Evolutionary conservation across 2,888 invertebrate genomes (phyloP).

Genomic region (Lapara coniferarum): DNA sequence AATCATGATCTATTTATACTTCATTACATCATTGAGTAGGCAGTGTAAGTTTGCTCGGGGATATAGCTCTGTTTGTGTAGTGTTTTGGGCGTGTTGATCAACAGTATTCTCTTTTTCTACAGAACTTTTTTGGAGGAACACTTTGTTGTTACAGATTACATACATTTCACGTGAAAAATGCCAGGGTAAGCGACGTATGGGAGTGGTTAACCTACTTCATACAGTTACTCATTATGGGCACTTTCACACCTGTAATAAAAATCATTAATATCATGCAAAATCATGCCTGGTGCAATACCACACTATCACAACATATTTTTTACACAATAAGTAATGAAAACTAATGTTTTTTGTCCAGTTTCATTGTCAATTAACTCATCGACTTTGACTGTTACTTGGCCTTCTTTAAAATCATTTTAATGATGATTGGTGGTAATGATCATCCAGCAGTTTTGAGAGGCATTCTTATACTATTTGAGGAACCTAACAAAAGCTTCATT

Average conservation of each 20-base stretch:
- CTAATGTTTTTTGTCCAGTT: neutral
- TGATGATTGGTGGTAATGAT: neutral
- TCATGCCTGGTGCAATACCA: slow-evolving; percentile 26
- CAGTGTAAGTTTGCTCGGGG: slow-evolving; percentile 27
- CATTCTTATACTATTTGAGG: too few species aligned
- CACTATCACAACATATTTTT: slow-evolving; percentile 26
- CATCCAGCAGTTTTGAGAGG: neutral
- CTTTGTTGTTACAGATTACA: slow-evolving; percentile 43
- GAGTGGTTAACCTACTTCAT: slow-evolving; percentile 69
- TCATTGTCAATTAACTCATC: neutral
- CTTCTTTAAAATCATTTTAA: neutral
- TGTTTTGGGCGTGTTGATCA: slow-evolving; percentile 27
- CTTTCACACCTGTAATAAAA: slow-evolving; percentile 43
- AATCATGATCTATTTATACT: slow-evolving; percentile 56
- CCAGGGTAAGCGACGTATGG: slow-evolving; percentile 79
- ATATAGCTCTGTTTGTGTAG: neutral
- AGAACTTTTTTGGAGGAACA: slow-evolving; percentile 52
- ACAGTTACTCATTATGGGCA: slow-evolving; percentile 52
- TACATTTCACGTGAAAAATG: slow-evolving; percentile 65
- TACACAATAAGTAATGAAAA: slow-evolving; percentile 2
- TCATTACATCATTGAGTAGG: slow-evolving; percentile 65
- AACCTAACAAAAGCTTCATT: too few species aligned
- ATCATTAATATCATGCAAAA: slow-evolving; percentile 29
- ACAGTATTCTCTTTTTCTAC: slow-evolving; percentile 60
- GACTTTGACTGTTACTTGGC: neutral